Conservation (phyloP, 2,113 vertebrate species). For the Nerophis ophidion region DNA sequence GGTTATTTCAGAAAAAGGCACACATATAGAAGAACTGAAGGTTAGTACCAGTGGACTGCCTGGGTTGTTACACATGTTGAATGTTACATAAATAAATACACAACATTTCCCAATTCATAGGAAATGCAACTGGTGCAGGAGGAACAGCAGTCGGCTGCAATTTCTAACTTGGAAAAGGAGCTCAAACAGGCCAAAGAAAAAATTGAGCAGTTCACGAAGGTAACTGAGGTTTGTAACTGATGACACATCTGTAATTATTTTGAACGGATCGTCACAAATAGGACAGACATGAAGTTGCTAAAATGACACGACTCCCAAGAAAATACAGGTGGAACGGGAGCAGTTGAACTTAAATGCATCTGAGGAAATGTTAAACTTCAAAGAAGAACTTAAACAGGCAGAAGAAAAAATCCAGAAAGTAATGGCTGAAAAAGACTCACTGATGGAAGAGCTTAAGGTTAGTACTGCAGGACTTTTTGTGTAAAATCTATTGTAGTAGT, state of each 20-base stretch:
- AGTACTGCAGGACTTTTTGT: background rate
- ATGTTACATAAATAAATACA: background rate
- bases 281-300: background rate
- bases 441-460: constrained; percentile 79
- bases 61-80: background rate
- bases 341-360: background rate
- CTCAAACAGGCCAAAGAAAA: constrained; percentile 55
- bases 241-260: background rate
- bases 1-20: background rate
- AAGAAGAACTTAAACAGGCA: background rate
- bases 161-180: constrained; percentile 73
- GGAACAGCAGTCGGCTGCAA: constrained; percentile 29
- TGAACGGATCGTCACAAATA: background rate
- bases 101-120: background rate
- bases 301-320: background rate
- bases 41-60: background rate
- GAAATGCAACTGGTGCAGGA: constrained; percentile 64
- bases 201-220: background rate
- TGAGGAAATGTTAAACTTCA: background rate
- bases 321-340: background rate
- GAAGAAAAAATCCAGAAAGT: constrained; percentile 73
- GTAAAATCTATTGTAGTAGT: background rate
- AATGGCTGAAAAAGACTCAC: constrained; percentile 76
- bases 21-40: background rate
- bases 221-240: background rate